Evolutionary conservation across 2,113 vertebrate species (phyloP).

Genomic region (Pachypanchax playfairii): DNA sequence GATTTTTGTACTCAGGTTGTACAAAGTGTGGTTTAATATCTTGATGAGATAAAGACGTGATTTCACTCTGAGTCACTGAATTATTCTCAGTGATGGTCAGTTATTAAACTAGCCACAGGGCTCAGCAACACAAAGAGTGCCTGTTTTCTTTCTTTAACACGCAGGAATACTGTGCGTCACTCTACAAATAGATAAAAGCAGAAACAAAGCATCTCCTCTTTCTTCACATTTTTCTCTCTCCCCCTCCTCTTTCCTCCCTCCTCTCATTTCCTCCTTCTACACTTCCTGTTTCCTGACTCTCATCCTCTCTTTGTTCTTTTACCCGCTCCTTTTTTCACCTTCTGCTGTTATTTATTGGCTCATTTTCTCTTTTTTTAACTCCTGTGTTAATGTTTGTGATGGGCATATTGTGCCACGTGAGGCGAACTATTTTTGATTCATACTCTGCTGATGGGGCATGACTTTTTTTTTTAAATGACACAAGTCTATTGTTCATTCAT

Average conservation of each 20-base stretch:
- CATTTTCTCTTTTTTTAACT: background rate
- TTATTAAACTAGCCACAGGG: constrained; percentile 14
- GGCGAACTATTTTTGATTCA: constrained; percentile 55
- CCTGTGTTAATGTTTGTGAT: constrained; percentile 6
- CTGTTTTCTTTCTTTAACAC: constrained; percentile 34
- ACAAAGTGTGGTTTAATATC: background rate
- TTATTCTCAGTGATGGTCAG: background rate
- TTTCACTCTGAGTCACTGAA: constrained; percentile 9
- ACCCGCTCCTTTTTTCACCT: constrained; percentile 17
- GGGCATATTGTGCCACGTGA: constrained; percentile 44
- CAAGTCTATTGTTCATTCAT: constrained; percentile 64
- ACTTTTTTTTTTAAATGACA: constrained; percentile 44
- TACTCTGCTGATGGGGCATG: constrained; percentile 48
- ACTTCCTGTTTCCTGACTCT: constrained; percentile 74
- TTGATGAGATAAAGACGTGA: background rate
- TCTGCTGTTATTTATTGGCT: constrained; percentile 24
- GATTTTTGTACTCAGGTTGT: background rate
- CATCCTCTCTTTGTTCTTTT: constrained; percentile 72
- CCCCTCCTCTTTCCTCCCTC: constrained; percentile 52
- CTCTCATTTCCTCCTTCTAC: constrained; percentile 66
- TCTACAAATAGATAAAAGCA: constrained; percentile 19
- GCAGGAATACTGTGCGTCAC: constrained; percentile 41
- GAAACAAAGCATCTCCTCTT: constrained; percentile 62
- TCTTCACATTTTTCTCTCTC: constrained; percentile 40
- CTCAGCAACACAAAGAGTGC: constrained; percentile 24